Evolutionary conservation across 2,888 invertebrate species (phyloP).

Genomic region (Limnephilus rhombicus): DNA sequence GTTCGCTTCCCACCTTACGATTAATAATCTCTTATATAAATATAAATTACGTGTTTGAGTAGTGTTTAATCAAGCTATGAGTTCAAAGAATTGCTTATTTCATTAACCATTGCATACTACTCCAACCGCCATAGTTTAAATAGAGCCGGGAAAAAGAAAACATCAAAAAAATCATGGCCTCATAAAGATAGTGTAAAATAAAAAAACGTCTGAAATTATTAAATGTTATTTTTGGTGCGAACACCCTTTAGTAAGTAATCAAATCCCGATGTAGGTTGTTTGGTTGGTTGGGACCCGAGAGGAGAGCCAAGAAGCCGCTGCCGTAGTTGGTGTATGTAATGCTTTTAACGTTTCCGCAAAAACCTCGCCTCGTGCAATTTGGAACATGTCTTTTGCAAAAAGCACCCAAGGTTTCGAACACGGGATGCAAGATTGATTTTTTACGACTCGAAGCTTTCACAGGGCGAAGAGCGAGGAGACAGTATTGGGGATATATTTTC

Average conservation of each 20-base stretch:
- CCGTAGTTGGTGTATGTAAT: not conserved
- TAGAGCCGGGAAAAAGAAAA: not conserved
- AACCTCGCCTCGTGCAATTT: slow-evolving; percentile 27
- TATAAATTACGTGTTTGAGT: too few species aligned
- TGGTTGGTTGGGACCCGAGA: not conserved
- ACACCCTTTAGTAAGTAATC: not conserved
- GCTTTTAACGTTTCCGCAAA: slow-evolving; percentile 19
- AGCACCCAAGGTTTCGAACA: slow-evolving; percentile 29
- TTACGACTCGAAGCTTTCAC: slow-evolving; percentile 11
- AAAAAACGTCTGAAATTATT: not conserved
- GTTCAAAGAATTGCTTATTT: too few species aligned
- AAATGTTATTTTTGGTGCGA: not conserved
- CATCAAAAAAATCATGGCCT: not conserved
- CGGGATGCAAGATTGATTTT: slow-evolving; percentile 25
- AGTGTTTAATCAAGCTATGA: too few species aligned
- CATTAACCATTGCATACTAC: too few species aligned
- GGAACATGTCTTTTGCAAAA: slow-evolving; percentile 21
- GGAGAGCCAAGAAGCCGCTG: not conserved
- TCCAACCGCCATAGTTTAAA: too few species aligned
- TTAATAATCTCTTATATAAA: too few species aligned
- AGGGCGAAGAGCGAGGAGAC: not conserved
- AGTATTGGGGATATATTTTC: not conserved
- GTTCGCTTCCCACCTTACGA: too few species aligned
- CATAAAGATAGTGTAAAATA: not conserved
- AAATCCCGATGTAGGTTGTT: not conserved